Base-by-base conservation (phyloP, 2,888 invertebrate species). In the Nephrotoma guestfalica region DNA sequence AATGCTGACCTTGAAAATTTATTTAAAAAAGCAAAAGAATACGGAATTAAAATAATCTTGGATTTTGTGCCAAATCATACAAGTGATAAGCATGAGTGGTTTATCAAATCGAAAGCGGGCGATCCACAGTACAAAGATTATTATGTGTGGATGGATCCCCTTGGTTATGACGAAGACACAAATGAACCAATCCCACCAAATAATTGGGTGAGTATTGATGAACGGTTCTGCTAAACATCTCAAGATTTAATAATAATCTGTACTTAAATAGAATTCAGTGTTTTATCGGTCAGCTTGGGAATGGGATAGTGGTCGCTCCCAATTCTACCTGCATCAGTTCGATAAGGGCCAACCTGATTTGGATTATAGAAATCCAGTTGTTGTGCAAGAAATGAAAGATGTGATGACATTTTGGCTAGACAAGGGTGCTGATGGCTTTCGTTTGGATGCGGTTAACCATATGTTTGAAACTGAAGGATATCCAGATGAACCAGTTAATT, bases 341-440 rank as follows among this genome's bases (percentile, higher is more conserved):
- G 91, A 91, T 0, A 88, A 89, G 0, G 91, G 92, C 18, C 94
- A 95, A 88, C 93, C 95, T 0, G 97, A 97, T 90, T 93, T 96
- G 83, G 95, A 96, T 91, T 94, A 93, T 89, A 92, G 94, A n/a
- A 93, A 94, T 89, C 93, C 93, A 0, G 92, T 92, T 4, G 93
- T 97, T 4, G 92, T 94, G 6, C 91, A 93, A 86, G 94, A 94
- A 90, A 93, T 96, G 91, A 94, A 92, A 90, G 92, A 93, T 7
- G 93, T 94, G 2, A 89, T 96, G 89, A 90, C 91, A 41, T 95
- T 94, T 90, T 96, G 96, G 96, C 90, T 96, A 18, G 93, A 94
- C 45, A 93, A 93, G 88, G 96, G 96, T 0, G 94, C 94, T 0
- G 95, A 95, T 88, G 96, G 96, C 0, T 95, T 96, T 89, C 93